These are phyloP conservation scores for Melanotaenia maccullochi DNA, from an alignment of 2,797 vertebrate species.

Conservation along the genomic window DNA sequence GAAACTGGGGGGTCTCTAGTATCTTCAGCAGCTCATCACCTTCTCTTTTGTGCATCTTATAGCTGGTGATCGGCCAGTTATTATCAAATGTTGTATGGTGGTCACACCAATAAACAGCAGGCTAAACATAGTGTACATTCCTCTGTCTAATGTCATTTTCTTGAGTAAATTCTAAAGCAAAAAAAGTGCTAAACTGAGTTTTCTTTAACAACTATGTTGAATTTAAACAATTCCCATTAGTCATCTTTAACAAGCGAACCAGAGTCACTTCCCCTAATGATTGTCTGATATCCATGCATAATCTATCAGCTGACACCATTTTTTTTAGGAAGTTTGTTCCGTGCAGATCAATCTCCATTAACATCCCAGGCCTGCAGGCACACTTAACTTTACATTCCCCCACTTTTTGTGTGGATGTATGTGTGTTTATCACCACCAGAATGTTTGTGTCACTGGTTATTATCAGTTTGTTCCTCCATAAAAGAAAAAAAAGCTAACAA, in stretches of 20 bases:
- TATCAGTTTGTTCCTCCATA: background rate
- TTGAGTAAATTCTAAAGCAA: background rate
- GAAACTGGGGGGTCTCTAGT: no score
- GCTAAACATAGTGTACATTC: background rate
- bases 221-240: conserved; percentile 10
- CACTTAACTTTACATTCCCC: background rate
- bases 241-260: conserved; percentile 13
- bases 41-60: no score
- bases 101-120: no score
- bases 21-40: no score
- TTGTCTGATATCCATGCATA: conserved; percentile 17
- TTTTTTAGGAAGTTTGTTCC: conserved; percentile 51
- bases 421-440: background rate
- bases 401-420: conserved; percentile 4
- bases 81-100: no score
- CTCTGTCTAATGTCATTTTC: background rate
- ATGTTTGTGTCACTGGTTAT: no score
- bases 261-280: conserved; percentile 35
- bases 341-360: conserved; percentile 70
- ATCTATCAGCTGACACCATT: conserved; percentile 33
- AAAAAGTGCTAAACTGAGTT: background rate
- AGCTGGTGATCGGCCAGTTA: no score
- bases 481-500: background rate
- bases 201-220: background rate
- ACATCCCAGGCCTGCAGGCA: conserved; percentile 48